Conservation (phyloP, 2,888 invertebrate genomes). For the Ptychoptera contaminata region DNA sequence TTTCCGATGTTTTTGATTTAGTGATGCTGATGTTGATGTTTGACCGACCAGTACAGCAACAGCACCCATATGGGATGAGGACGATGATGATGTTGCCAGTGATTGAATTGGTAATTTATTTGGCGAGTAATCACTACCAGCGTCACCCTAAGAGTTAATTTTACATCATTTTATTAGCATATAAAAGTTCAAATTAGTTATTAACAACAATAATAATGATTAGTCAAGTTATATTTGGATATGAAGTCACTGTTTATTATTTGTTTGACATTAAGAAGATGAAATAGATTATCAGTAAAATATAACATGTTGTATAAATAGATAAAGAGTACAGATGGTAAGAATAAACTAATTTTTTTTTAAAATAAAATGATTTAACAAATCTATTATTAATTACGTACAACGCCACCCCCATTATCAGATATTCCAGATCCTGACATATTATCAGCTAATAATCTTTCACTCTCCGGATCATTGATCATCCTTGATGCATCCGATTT, state of each 20-base stretch:
- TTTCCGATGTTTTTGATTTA: conserved; percentile 26
- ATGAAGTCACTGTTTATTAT: background rate
- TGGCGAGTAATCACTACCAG: conserved; percentile 50
- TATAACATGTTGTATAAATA: background rate
- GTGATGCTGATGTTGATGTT: background rate
- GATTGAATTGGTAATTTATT: conserved; percentile 33
- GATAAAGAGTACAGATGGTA: too few relatives aligned
- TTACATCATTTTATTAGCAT: too few relatives aligned
- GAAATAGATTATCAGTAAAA: too few relatives aligned
- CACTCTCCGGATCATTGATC: conserved; percentile 53
- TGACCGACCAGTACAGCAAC: too few relatives aligned
- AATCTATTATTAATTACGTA: conserved; percentile 8
- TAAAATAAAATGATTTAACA: background rate
- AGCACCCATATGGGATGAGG: conserved; percentile 20
- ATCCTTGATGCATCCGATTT: conserved; percentile 48
- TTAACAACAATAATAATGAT: background rate
- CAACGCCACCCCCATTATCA: conserved; percentile 34
- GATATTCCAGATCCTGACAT: conserved; percentile 40
- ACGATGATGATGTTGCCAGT: conserved; percentile 32
- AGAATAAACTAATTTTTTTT: too few relatives aligned
- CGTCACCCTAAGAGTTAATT: conserved; percentile 37
- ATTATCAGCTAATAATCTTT: conserved; percentile 53
- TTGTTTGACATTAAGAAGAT: too few relatives aligned
- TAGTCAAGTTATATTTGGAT: background rate
- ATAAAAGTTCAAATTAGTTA: background rate